A percentile compares a stretch with the other conserved stretches of the same genome.
Evolutionary conservation across 1,140 invertebrate genomes (phyloP).

Genomic region (Caenorhabditis inopinata): DNA sequence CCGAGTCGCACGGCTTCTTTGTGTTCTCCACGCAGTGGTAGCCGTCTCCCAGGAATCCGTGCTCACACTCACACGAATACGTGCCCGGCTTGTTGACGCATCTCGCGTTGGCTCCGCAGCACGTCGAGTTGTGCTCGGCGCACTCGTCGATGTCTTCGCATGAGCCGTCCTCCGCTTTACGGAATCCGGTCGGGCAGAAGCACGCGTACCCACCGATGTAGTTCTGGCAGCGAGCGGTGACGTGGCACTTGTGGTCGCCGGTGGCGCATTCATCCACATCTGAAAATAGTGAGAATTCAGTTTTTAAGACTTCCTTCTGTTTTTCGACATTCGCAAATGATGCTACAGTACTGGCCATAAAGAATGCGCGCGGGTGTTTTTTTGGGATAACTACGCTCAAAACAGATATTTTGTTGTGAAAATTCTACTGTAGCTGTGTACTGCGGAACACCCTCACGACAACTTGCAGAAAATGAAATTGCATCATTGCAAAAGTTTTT

Average conservation of each 20-base stretch:
- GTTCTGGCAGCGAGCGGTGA: conserved; percentile 52
- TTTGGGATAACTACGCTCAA: too few species aligned
- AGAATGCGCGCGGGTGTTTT: too few species aligned
- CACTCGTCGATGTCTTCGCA: conserved; percentile 89
- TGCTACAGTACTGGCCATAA: too few species aligned
- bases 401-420: too few species aligned
- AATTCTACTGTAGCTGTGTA: too few species aligned
- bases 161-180: conserved; percentile 46
- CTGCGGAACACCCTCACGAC: too few species aligned
- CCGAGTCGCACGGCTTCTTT: not conserved
- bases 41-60: conserved; percentile 76
- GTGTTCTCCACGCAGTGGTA: not conserved
- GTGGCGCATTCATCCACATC: conserved; percentile 58
- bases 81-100: conserved; percentile 93
- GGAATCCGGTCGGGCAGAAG: conserved; percentile 57
- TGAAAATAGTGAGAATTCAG: conserved; percentile 28
- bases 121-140: conserved; percentile 76
- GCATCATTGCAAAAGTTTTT: too few species aligned
- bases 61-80: conserved; percentile 90
- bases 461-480: too few species aligned
- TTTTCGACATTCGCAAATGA: not conserved
- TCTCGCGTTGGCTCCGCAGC: conserved; percentile 91
- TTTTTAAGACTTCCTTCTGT: not conserved
- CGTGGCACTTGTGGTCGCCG: conserved; percentile 57
- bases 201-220: conserved; percentile 56